Evolutionary conservation across 2,113 vertebrate species (phyloP).

Genomic region (Dipodomys stephensi): DNA sequence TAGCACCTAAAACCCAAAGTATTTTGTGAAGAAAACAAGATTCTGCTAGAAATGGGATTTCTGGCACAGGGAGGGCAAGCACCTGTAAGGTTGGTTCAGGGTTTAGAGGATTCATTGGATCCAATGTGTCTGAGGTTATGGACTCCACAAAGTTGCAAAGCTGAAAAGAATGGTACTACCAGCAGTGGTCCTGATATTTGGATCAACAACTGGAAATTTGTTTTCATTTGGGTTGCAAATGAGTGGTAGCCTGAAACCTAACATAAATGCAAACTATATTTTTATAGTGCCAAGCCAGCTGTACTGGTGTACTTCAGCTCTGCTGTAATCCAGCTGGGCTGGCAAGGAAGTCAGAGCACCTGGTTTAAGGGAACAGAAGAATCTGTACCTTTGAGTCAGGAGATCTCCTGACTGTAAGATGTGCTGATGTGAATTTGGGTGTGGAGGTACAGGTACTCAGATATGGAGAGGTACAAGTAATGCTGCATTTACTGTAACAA

Average conservation of each 20-base stretch:
- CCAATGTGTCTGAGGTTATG: background rate
- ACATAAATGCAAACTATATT: background rate
- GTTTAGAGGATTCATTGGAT: background rate
- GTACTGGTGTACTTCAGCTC: background rate
- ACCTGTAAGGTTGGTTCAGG: background rate
- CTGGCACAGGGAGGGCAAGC: background rate
- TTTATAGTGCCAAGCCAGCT: background rate
- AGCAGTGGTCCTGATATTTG: background rate
- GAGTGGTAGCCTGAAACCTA: background rate
- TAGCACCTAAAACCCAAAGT: too few species aligned
- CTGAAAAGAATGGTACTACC: background rate
- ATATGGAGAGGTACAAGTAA: accelerated
- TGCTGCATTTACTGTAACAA: background rate
- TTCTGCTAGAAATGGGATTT: background rate
- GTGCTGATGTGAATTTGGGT: background rate
- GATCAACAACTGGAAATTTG: background rate
- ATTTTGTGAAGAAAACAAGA: background rate
- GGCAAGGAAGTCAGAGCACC: background rate
- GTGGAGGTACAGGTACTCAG: too few species aligned
- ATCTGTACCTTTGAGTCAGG: too few species aligned
- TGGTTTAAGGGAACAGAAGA: too few species aligned
- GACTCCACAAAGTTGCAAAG: background rate
- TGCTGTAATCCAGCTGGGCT: background rate
- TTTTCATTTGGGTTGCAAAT: background rate
- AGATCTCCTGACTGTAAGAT: too few species aligned